A percentile compares a stretch with the other conserved stretches of the same genome.
phyloP scores from a whole-genome alignment of 2,113 vertebrate species.

The Callipepla californica region DNA sequence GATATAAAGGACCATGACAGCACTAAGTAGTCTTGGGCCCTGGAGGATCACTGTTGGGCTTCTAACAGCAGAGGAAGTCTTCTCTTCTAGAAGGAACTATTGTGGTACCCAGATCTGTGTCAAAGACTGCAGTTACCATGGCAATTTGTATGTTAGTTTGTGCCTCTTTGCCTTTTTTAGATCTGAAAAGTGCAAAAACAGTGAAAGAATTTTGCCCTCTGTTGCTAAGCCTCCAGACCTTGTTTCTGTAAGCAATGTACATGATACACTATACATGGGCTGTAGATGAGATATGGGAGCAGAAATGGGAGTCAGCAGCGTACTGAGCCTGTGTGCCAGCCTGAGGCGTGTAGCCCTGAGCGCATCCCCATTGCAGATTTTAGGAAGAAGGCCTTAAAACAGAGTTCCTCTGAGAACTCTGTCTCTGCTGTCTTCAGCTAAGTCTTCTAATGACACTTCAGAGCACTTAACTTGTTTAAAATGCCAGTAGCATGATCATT shows the following conservation, averaged over 20 bases:
- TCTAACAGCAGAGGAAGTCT: background rate
- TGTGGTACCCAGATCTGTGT: background rate
- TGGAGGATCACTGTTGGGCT: background rate
- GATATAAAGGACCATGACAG: background rate
- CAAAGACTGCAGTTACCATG: background rate
- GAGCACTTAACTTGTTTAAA: background rate
- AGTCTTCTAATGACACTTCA: background rate
- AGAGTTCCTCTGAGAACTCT: background rate
- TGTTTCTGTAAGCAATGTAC: background rate
- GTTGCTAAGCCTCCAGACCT: background rate
- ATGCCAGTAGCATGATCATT: background rate
- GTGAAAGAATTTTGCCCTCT: background rate
- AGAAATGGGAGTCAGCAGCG: background rate
- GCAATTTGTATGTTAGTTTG: background rate
- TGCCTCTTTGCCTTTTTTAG: background rate
- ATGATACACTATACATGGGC: background rate
- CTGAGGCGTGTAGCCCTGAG: background rate
- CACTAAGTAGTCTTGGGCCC: background rate
- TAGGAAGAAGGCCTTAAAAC: background rate
- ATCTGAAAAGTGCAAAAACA: accelerated
- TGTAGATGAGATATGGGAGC: background rate
- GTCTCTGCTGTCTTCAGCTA: background rate
- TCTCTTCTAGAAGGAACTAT: background rate
- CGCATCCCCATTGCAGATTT: background rate
- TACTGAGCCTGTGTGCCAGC: background rate